phyloP scores from a whole-genome alignment of 2,113 vertebrate species.

The Halichoerus grypus region DNA sequence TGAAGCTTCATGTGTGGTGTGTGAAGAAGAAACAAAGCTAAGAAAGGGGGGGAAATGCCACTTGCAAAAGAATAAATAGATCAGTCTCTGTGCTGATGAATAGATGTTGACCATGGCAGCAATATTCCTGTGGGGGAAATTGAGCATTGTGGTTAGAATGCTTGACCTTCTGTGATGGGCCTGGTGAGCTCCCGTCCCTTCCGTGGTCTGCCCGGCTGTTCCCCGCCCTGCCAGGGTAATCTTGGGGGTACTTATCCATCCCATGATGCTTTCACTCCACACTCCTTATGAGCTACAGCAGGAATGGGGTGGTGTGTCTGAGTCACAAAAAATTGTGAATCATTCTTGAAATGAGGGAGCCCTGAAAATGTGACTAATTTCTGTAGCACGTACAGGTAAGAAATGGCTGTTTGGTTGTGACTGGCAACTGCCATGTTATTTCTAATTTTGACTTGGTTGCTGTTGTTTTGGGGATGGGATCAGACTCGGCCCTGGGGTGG shows the following conservation, averaged over 20 bases:
- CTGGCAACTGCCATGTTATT: conserved; percentile 36
- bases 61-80: neutral
- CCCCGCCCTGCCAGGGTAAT: neutral
- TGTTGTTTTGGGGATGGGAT: conserved; percentile 45
- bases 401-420: conserved; percentile 73
- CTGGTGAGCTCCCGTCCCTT: neutral
- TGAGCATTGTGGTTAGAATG: fast-evolving
- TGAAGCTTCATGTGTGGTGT: neutral
- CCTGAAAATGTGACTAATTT: conserved; percentile 75
- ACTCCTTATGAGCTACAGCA: conserved; percentile 52
- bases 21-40: neutral
- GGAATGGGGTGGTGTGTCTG: conserved; percentile 56
- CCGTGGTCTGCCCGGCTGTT: neutral
- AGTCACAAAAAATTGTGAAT: conserved; percentile 64
- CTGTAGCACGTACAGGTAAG: conserved; percentile 61
- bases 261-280: neutral
- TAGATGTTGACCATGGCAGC: neutral
- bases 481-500: neutral
- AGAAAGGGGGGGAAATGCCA: fast-evolving
- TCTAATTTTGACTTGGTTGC: conserved; percentile 69
- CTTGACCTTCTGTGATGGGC: neutral
- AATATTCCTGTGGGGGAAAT: neutral
- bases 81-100: neutral
- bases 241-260: neutral
- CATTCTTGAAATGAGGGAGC: conserved; percentile 77